phyloP scores from a whole-genome alignment of 2,797 vertebrate species.

The Channallabes apus region DNA sequence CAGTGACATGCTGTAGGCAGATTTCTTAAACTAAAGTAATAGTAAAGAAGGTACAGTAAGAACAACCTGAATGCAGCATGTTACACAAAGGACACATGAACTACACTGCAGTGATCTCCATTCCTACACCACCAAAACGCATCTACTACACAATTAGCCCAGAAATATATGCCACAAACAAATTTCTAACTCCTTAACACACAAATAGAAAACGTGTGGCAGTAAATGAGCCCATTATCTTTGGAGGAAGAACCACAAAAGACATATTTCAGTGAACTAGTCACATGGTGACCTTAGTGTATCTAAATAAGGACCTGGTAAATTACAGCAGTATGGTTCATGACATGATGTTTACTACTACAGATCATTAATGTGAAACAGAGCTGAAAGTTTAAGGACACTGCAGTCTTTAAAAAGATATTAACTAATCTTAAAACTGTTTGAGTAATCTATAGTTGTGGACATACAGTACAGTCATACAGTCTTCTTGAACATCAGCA shows the following conservation, averaged over 20 bases:
- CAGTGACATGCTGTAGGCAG: not conserved
- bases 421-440: not conserved
- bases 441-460: not conserved
- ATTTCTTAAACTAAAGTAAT: not conserved
- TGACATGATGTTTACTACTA: constrained; percentile 30
- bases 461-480: too few species aligned
- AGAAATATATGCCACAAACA: not conserved
- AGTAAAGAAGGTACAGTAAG: not conserved
- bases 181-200: not conserved
- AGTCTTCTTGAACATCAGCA: too few species aligned
- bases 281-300: constrained; percentile 52
- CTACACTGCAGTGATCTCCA: not conserved
- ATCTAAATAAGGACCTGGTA: constrained; percentile 68
- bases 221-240: not conserved
- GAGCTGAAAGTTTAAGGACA: not conserved
- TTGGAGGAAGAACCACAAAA: not conserved
- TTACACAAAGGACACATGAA: not conserved
- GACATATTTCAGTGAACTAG: constrained; percentile 56
- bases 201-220: not conserved
- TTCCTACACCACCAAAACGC: not conserved
- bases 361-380: too few species aligned
- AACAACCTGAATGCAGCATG: not conserved
- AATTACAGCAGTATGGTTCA: constrained; percentile 47
- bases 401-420: not conserved
- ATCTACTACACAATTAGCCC: not conserved